A percentile compares a stretch with the other conserved stretches of the same genome.
Conservation (phyloP, 2,113 vertebrate species). For the Myxocyprinus asiaticus region DNA sequence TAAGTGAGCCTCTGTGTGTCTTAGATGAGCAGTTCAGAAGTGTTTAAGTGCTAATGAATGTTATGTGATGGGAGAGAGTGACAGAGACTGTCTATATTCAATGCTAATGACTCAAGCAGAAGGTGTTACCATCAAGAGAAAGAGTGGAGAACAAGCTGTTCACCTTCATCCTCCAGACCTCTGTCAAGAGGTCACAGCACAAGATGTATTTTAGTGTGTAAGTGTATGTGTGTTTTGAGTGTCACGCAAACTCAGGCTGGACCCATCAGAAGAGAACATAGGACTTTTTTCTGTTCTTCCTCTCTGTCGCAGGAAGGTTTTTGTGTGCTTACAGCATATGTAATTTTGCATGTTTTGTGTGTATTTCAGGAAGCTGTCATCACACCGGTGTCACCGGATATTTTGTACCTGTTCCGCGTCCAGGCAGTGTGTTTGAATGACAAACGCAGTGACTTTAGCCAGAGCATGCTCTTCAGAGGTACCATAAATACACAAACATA, state of each 20-base stretch:
- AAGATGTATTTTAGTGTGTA: not conserved
- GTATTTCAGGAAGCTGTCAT: conserved; percentile 88
- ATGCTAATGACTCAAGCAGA: conserved; percentile 26
- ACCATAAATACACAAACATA: conserved; percentile 20
- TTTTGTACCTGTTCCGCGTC: conserved; percentile 95
- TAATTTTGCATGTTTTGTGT: not conserved
- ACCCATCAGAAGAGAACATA: too few relatives aligned
- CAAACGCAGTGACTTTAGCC: conserved; percentile 98
- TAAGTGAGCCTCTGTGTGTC: not conserved
- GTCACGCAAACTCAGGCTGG: too few relatives aligned
- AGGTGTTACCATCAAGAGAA: conserved; percentile 1
- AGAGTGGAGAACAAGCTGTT: conserved; percentile 20
- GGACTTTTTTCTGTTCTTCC: not conserved
- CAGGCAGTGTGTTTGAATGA: conserved; percentile 93
- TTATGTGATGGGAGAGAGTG: conserved; percentile 8
- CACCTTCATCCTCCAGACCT: conserved; percentile 9
- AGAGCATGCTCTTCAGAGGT: conserved; percentile 98
- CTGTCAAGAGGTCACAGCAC: not conserved
- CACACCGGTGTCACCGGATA: conserved; percentile 89
- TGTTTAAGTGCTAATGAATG: conserved; percentile 26
- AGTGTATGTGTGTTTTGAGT: not conserved
- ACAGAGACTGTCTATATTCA: conserved; percentile 5
- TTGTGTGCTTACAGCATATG: not conserved
- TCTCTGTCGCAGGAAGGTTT: not conserved
- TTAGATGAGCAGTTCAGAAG: conserved; percentile 20